A percentile compares a stretch with the other conserved stretches of the same genome.
Evolutionary conservation across 2,113 vertebrate species (phyloP).

Genomic region (Poeciliopsis turrubarensis): DNA sequence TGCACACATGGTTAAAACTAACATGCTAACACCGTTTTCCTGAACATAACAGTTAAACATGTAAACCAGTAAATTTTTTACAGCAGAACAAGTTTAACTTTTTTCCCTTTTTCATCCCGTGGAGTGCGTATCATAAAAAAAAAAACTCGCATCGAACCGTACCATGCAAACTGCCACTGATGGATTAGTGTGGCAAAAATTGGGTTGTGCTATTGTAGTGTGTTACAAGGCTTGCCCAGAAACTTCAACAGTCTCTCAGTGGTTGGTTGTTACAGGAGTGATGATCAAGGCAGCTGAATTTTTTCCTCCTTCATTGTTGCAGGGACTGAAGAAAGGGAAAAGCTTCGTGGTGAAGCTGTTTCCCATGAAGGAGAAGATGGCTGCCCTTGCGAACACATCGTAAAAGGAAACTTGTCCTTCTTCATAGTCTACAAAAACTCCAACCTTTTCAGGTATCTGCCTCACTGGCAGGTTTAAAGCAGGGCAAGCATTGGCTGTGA

Average conservation of each 20-base stretch:
- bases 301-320: constrained; percentile 7
- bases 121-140: neutral
- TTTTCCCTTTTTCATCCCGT: neutral
- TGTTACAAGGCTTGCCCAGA: neutral
- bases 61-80: too few relatives aligned
- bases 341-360: constrained; percentile 45
- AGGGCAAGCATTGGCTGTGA: constrained; percentile 33
- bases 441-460: constrained; percentile 44
- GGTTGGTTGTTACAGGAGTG: constrained; percentile 23
- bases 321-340: constrained; percentile 56
- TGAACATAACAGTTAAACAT: too few relatives aligned
- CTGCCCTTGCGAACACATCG: constrained; percentile 36
- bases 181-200: constrained; percentile 13
- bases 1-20: too few relatives aligned
- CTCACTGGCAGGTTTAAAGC: constrained; percentile 6
- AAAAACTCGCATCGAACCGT: neutral
- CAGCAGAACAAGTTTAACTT: too few relatives aligned
- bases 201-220: neutral
- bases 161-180: constrained; percentile 29
- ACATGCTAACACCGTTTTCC: too few relatives aligned
- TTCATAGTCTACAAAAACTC: constrained; percentile 56
- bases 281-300: constrained; percentile 59
- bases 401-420: constrained; percentile 57
- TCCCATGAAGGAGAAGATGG: constrained; percentile 52
- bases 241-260: constrained; percentile 10